Conservation (phyloP, 2,113 vertebrate species). For the Proteles cristata region DNA sequence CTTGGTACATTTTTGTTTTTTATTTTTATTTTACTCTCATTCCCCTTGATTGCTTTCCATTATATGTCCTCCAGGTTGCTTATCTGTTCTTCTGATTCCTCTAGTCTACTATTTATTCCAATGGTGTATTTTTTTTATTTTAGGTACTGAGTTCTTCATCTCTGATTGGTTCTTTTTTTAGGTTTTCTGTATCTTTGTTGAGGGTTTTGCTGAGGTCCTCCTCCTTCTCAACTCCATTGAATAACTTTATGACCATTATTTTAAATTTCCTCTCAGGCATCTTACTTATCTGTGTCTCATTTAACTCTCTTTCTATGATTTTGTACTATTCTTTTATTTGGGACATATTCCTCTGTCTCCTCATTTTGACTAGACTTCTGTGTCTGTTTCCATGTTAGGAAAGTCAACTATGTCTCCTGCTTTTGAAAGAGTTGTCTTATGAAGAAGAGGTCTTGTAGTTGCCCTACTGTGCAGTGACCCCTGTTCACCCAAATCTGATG, state of each 20-base stretch:
- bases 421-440: not conserved
- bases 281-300: not conserved
- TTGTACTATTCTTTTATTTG: not conserved
- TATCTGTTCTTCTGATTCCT: too few species aligned
- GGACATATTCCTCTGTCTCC: not conserved
- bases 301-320: not conserved
- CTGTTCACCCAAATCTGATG: not conserved
- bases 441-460: not conserved
- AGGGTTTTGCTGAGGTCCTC: not conserved
- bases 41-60: too few species aligned
- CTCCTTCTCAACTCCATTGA: not conserved
- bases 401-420: not conserved
- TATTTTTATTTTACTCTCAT: not conserved
- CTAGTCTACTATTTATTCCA: too few species aligned
- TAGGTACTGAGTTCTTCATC: too few species aligned
- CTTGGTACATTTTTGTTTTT: not conserved
- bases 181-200: too few species aligned
- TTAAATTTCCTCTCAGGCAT: not conserved
- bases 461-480: not conserved
- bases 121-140: too few species aligned
- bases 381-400: not conserved
- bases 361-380: not conserved
- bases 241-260: not conserved
- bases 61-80: too few species aligned
- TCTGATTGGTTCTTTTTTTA: too few species aligned